phyloP scores from a whole-genome alignment of 1,140 invertebrate species.

The Megathymus violae region DNA sequence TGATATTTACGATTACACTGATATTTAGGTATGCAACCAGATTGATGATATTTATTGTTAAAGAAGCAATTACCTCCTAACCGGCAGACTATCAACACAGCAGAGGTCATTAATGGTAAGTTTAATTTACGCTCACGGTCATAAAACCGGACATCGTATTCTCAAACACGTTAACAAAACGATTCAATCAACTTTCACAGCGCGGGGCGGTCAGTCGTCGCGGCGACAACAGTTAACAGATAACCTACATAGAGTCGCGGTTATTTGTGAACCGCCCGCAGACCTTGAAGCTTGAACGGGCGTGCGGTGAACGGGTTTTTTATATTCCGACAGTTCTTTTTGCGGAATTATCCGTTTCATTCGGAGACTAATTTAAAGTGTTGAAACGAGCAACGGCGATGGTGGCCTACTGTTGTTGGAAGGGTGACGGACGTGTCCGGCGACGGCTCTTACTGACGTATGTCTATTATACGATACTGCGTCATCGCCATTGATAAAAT shows the following conservation, averaged over 20 bases:
- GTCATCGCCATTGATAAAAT: too few species aligned
- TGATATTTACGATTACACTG: too few species aligned
- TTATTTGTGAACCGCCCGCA: conserved; percentile 33
- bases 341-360: conserved; percentile 15
- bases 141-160: too few species aligned
- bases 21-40: too few species aligned
- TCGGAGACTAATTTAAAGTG: neutral
- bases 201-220: neutral
- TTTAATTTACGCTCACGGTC: too few species aligned
- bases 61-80: too few species aligned
- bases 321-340: conserved; percentile 36
- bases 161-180: conserved; percentile 15
- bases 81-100: too few species aligned
- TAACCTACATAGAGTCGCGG: conserved; percentile 35
- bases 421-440: neutral
- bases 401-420: conserved; percentile 10
- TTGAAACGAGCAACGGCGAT: conserved; percentile 1
- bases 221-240: conserved; percentile 28
- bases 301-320: conserved; percentile 46
- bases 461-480: neutral
- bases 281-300: conserved; percentile 47
- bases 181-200: conserved; percentile 25
- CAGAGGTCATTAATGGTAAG: too few species aligned
- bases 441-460: neutral
- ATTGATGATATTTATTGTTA: too few species aligned